Percentiles rank a stretch among this genome's conserved stretches.
Evolutionary conservation across 2,888 invertebrate genomes (phyloP).

Genomic region (Leptogaster cylindrica): DNA sequence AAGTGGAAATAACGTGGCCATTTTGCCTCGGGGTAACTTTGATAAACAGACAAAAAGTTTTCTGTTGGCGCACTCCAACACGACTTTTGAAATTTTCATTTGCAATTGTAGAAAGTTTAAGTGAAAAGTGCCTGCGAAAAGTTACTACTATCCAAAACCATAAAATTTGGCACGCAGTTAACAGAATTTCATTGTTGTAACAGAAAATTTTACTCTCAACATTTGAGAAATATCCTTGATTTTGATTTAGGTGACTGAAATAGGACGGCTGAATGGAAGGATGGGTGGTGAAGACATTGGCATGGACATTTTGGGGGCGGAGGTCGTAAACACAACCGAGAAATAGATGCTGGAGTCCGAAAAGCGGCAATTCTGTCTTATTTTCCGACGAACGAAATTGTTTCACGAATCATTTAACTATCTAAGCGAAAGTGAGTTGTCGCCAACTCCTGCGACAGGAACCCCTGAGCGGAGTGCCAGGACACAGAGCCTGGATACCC

Average conservation of each 20-base stretch:
- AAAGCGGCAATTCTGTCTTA: no score
- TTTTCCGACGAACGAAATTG: conserved; percentile 11
- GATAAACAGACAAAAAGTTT: conserved; percentile 32
- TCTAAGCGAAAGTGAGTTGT: not conserved
- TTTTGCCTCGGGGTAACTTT: conserved; percentile 13
- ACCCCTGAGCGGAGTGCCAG: no score
- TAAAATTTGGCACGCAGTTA: conserved; percentile 31
- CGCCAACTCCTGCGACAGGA: not conserved
- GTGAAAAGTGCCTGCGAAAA: conserved; percentile 29
- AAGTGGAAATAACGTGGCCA: no score
- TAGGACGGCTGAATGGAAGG: no score
- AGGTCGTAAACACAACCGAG: no score
- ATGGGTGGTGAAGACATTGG: no score
- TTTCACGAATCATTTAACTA: conserved; percentile 19
- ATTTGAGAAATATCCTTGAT: conserved; percentile 13
- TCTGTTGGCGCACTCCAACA: conserved; percentile 23
- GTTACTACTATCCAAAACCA: conserved; percentile 2
- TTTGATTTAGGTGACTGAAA: conserved; percentile 11
- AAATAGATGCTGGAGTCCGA: not conserved
- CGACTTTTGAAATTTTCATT: conserved; percentile 28
- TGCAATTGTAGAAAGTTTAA: conserved; percentile 22
- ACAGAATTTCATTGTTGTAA: conserved; percentile 18
- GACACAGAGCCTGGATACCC: no score
- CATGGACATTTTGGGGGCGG: no score
- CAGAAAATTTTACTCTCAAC: conserved; percentile 11